Evolutionary conservation across 2,888 invertebrate genomes (phyloP).

Genomic region (Cistogaster globosa): DNA sequence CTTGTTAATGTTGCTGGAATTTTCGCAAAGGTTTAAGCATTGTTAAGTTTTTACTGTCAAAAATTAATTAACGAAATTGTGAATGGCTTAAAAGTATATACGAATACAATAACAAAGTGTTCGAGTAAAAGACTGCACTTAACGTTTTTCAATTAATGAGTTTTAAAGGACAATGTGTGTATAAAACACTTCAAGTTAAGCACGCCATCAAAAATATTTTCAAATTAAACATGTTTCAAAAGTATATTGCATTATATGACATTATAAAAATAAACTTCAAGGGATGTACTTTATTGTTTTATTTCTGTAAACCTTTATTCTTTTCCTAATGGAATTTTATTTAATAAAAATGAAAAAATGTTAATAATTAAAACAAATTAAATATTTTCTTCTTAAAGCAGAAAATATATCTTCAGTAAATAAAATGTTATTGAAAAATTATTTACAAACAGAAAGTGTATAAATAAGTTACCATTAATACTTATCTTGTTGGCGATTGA

Average conservation of each 20-base stretch:
- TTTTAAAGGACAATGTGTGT: conserved; percentile 32
- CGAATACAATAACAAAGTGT: conserved; percentile 14
- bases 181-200: background rate
- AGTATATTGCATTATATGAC: background rate
- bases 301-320: background rate
- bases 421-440: background rate
- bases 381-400: conserved; percentile 18
- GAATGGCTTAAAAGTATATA: conserved; percentile 29
- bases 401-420: too few species aligned
- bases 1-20: background rate
- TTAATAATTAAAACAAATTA: conserved; percentile 7
- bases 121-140: conserved; percentile 24
- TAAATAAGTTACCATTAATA: too few species aligned
- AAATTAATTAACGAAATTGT: conserved; percentile 67
- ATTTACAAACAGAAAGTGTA: background rate
- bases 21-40: conserved; percentile 24
- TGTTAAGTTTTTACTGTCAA: conserved; percentile 53
- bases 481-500: too few species aligned
- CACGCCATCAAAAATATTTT: background rate
- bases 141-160: conserved; percentile 58
- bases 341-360: conserved; percentile 16
- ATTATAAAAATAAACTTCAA: conserved; percentile 31
- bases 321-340: background rate
- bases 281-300: conserved; percentile 16
- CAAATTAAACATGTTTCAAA: conserved; percentile 20